phyloP scores from a whole-genome alignment of 2,113 vertebrate species.

The Pelecanoides urinatrix region DNA sequence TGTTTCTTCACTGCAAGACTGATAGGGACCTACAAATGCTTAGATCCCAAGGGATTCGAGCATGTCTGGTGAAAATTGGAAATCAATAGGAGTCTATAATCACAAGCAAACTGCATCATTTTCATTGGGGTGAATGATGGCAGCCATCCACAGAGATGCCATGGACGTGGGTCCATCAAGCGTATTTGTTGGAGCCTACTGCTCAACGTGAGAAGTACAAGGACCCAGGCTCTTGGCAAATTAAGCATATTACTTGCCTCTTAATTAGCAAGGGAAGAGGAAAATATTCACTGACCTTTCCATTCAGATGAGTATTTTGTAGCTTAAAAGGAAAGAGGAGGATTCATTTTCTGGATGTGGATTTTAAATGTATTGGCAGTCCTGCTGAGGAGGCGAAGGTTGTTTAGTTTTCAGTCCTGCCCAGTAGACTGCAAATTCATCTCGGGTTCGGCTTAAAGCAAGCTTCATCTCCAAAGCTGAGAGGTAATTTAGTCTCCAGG shows the following conservation, averaged over 20 bases:
- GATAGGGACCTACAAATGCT: conserved; percentile 71
- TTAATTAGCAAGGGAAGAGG: conserved; percentile 20
- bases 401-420: conserved; percentile 17
- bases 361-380: background rate
- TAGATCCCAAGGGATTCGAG: conserved; percentile 68
- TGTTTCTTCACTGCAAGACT: conserved; percentile 76
- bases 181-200: conserved; percentile 32
- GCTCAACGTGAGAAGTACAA: conserved; percentile 5
- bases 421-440: conserved; percentile 39
- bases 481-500: conserved; percentile 50
- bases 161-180: background rate
- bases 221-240: conserved; percentile 6
- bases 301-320: background rate
- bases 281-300: conserved; percentile 17
- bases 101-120: conserved; percentile 71
- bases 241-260: conserved; percentile 1
- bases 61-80: conserved; percentile 77
- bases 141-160: conserved; percentile 45
- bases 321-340: background rate
- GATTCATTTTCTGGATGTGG: conserved; percentile 18
- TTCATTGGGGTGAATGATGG: conserved; percentile 74
- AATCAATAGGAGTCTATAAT: conserved; percentile 87
- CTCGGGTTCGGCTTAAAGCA: conserved; percentile 30
- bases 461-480: conserved; percentile 38
- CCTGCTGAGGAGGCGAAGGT: conserved; percentile 6